Percentiles rank a stretch among this genome's conserved stretches.
phyloP scores from a whole-genome alignment of 2,113 vertebrate genomes.

The Prietella phreatophila region DNA sequence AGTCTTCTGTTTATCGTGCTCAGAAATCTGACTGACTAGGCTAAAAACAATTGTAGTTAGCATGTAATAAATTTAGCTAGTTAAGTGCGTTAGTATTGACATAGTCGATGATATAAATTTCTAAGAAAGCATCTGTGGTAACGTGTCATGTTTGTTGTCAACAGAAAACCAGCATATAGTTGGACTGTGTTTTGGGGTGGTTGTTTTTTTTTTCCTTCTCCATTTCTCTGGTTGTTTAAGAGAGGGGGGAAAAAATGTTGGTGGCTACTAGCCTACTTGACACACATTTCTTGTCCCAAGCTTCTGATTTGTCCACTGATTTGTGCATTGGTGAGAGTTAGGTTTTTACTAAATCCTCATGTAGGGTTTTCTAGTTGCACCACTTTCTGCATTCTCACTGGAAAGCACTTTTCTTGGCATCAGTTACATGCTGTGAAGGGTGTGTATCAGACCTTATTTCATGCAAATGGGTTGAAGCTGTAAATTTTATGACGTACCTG shows the following conservation, averaged over 20 bases:
- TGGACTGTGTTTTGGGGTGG: too few species aligned
- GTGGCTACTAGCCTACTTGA: background rate
- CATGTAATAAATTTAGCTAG: background rate
- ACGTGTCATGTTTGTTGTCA: background rate
- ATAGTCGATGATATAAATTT: background rate
- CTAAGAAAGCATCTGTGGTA: background rate
- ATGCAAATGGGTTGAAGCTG: constrained; percentile 49
- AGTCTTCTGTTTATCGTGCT: background rate
- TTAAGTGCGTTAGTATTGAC: background rate
- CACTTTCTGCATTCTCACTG: constrained; percentile 6
- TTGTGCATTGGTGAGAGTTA: background rate
- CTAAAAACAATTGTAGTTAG: background rate
- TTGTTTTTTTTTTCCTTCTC: background rate
- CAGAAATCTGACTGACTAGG: background rate
- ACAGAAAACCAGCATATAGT: background rate
- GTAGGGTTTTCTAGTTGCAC: background rate
- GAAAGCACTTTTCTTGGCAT: background rate
- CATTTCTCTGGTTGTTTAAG: background rate
- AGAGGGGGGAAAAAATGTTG: too few species aligned
- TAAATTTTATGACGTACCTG: too few species aligned
- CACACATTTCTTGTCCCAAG: background rate
- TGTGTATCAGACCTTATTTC: constrained; percentile 6
- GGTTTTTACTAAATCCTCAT: background rate
- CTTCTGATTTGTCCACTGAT: background rate
- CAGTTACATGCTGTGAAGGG: background rate